A percentile compares a stretch with the other conserved stretches of the same genome.
Evolutionary conservation across 2,888 invertebrate species (phyloP).

Genomic region (Anaspis maculata): DNA sequence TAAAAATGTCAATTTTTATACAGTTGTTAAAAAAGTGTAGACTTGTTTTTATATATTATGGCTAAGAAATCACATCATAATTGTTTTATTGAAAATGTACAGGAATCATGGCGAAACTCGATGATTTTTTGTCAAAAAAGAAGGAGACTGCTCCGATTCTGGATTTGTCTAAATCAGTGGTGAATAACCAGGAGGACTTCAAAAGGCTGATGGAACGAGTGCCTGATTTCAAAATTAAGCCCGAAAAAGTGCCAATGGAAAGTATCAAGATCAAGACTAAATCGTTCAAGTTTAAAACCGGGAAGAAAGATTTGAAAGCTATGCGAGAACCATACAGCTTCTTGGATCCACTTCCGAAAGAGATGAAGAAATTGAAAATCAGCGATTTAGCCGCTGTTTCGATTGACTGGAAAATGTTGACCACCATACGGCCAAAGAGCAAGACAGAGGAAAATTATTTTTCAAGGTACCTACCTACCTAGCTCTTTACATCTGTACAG

Average conservation of each 20-base stretch:
- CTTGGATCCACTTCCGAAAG: conserved; percentile 72
- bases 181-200: conserved; percentile 74
- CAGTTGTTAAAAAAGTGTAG: too few species aligned
- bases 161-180: conserved; percentile 72
- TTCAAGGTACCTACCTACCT: conserved; percentile 63
- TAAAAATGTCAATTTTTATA: too few species aligned
- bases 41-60: conserved; percentile 8
- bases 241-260: conserved; percentile 73
- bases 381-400: conserved; percentile 75
- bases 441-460: conserved; percentile 83
- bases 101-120: conserved; percentile 55
- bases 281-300: conserved; percentile 65
- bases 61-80: neutral
- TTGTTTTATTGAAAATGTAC: neutral
- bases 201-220: conserved; percentile 75
- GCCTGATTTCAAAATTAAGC: conserved; percentile 82
- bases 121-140: conserved; percentile 77
- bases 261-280: conserved; percentile 69
- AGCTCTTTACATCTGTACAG: conserved; percentile 1
- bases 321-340: conserved; percentile 56
- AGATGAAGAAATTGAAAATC: conserved; percentile 68
- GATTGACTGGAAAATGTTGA: conserved; percentile 91
- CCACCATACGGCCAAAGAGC: conserved; percentile 74
- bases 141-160: conserved; percentile 77
- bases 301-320: conserved; percentile 61